Conservation (phyloP, 2,888 invertebrate species). For the Megaustenia siamemsis region DNA sequence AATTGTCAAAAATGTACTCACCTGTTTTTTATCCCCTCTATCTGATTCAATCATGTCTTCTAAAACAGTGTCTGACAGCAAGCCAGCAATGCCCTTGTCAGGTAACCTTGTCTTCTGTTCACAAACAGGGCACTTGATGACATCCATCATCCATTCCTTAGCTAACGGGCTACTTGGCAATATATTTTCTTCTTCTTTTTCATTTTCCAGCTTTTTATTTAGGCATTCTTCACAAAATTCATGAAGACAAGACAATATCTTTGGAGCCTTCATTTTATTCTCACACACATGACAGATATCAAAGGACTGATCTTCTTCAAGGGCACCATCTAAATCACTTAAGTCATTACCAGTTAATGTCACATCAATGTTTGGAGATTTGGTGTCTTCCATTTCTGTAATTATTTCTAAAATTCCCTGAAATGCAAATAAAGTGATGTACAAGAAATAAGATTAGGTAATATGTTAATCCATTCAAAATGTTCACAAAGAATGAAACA, state of each 20-base stretch:
- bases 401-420: constrained; percentile 37
- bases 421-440: neutral
- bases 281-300: constrained; percentile 75
- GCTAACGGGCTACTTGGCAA: constrained; percentile 50
- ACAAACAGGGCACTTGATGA: constrained; percentile 63
- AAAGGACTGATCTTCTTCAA: constrained; percentile 55
- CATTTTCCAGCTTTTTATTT: constrained; percentile 82
- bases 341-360: constrained; percentile 23
- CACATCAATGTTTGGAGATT: constrained; percentile 14
- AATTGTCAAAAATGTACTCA: neutral
- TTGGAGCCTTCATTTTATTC: constrained; percentile 87
- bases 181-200: constrained; percentile 51
- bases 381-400: constrained; percentile 41
- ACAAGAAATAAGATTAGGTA: too few species aligned
- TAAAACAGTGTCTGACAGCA: constrained; percentile 47
- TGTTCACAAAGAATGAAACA: too few species aligned
- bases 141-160: constrained; percentile 50
- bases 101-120: constrained; percentile 47
- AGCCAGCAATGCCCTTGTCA: constrained; percentile 40
- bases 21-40: constrained; percentile 48
- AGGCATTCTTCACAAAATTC: constrained; percentile 96
- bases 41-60: constrained; percentile 54
- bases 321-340: constrained; percentile 44
- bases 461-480: too few species aligned
- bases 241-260: constrained; percentile 95